A percentile compares a stretch with the other conserved stretches of the same genome.
phyloP scores from a whole-genome alignment of 2,888 invertebrate species.

The Hydropsyche betteni region DNA sequence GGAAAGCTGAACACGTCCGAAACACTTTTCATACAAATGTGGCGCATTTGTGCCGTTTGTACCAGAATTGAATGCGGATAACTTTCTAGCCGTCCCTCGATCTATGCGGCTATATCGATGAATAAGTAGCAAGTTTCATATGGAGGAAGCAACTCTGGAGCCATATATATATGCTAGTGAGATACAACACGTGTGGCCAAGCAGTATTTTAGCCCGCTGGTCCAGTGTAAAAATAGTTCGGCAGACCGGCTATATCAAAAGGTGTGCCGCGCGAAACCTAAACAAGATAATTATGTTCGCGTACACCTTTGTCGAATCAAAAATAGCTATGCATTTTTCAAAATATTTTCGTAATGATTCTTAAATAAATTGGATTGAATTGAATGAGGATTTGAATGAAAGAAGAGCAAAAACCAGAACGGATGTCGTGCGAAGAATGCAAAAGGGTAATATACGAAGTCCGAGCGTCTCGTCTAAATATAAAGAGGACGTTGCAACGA shows the following conservation, averaged over 20 bases:
- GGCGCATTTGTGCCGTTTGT: no score
- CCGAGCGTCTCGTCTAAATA: conserved; percentile 6
- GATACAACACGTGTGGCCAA: conserved; percentile 34
- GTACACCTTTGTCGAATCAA: background rate
- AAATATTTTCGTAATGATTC: no score
- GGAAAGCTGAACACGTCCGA: no score
- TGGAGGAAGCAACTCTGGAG: conserved; percentile 24
- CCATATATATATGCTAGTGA: conserved; percentile 25
- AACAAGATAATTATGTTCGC: background rate
- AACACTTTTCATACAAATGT: no score
- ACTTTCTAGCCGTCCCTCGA: conserved; percentile 29
- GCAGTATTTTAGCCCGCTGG: conserved; percentile 32
- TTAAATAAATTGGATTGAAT: no score
- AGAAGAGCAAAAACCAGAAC: conserved; percentile 2
- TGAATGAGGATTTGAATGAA: no score
- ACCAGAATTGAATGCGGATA: background rate
- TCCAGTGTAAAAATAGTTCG: conserved; percentile 37
- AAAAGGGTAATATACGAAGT: conserved; percentile 4
- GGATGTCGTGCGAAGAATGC: conserved; percentile 9
- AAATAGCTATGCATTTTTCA: no score
- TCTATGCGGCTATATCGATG: conserved; percentile 20
- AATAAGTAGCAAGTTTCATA: conserved; percentile 23
- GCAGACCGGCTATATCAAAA: conserved; percentile 14
- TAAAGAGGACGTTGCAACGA: conserved; percentile 11
- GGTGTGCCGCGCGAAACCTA: background rate